Conservation (phyloP, 2,113 vertebrate genomes). For the Strix aluco region DNA sequence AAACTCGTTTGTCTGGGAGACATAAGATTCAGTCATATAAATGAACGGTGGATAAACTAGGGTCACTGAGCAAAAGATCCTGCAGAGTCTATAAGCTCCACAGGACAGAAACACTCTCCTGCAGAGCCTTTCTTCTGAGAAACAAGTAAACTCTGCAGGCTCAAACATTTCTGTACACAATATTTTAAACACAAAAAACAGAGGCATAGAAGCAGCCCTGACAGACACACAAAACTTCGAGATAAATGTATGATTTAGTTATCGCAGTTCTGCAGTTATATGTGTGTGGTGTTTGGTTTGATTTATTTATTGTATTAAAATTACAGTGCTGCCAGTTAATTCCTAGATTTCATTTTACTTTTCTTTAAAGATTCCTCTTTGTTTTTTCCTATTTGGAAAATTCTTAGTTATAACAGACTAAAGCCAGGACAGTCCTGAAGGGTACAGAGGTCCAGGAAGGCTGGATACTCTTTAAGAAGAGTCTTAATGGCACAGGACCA, state of each 20-base stretch:
- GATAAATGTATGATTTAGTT: background rate
- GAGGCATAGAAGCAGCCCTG: background rate
- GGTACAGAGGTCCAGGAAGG: no score
- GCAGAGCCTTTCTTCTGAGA: slow-evolving; percentile 57
- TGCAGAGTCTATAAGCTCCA: slow-evolving; percentile 19
- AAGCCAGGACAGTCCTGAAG: background rate
- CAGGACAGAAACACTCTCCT: slow-evolving; percentile 43
- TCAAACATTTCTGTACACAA: slow-evolving; percentile 8
- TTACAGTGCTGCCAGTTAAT: background rate
- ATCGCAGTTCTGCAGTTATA: background rate
- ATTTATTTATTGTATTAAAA: background rate
- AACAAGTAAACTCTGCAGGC: slow-evolving; percentile 51
- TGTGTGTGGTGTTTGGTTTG: background rate
- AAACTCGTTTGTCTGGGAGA: slow-evolving; percentile 25
- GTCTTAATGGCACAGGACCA: no score
- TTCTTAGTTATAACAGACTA: background rate
- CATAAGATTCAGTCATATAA: slow-evolving; percentile 33
- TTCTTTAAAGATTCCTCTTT: background rate
- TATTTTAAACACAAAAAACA: slow-evolving; percentile 33
- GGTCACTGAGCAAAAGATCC: slow-evolving; percentile 54
- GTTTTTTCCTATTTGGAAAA: background rate
- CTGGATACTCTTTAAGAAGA: no score
- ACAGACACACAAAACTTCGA: background rate
- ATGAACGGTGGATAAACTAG: slow-evolving; percentile 51
- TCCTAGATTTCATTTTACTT: background rate